Percentiles rank a stretch among this genome's conserved stretches.
Evolutionary conservation across 2,888 invertebrate genomes (phyloP).

Genomic region (Dicycla oo): DNA sequence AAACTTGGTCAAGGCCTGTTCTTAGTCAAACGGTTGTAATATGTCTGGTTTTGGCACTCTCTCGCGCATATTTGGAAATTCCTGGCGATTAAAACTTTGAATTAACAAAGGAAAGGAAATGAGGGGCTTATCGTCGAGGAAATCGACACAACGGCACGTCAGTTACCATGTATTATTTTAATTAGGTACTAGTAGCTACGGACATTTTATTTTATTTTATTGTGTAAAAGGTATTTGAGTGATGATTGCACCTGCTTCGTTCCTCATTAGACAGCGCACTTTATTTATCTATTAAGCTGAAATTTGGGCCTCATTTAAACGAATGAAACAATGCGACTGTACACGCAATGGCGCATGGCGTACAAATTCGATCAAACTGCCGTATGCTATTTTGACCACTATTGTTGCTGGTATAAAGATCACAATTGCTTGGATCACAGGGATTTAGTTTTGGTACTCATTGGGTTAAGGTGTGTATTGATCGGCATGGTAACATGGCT

Average conservation of each 20-base stretch:
- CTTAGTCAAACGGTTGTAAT: conserved; percentile 63
- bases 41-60: conserved; percentile 60
- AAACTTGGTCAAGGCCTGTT: conserved; percentile 81
- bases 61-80: conserved; percentile 54
- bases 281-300: conserved; percentile 6
- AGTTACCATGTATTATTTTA: not conserved
- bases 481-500: conserved; percentile 48
- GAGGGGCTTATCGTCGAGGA: conserved; percentile 39
- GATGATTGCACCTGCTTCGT: not conserved
- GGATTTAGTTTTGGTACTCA: conserved; percentile 27
- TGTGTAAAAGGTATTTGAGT: not conserved
- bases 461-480: conserved; percentile 53
- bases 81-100: conserved; percentile 14
- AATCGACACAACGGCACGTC: conserved; percentile 13
- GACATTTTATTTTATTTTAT: not conserved
- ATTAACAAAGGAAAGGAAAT: conserved; percentile 47
- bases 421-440: conserved; percentile 28
- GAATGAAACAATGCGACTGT: conserved; percentile 34
- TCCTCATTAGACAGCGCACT: not conserved
- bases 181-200: not conserved
- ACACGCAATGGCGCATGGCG: conserved; percentile 34
- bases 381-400: conserved; percentile 33
- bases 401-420: not conserved
- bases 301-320: conserved; percentile 28
- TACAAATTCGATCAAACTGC: conserved; percentile 30